phyloP scores from a whole-genome alignment of 2,888 invertebrate genomes.

The Drosophila leonis region DNA sequence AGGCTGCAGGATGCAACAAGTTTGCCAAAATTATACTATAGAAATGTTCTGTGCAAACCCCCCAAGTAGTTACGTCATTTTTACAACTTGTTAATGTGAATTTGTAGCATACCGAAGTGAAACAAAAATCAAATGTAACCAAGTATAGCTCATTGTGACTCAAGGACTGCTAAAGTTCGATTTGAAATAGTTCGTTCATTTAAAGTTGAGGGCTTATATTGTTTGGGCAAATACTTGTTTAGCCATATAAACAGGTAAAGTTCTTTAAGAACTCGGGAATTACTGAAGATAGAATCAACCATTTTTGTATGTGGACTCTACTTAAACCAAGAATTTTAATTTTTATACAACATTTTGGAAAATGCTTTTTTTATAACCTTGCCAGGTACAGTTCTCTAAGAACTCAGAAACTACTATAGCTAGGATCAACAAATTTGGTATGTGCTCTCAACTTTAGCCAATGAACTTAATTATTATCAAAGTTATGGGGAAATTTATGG shows the following conservation, averaged over 20 bases:
- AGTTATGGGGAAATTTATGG: background rate
- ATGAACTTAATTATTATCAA: background rate
- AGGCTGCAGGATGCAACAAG: background rate
- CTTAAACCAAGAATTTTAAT: too few relatives aligned
- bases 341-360: background rate
- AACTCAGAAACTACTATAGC: background rate
- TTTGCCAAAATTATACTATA: constrained; percentile 3
- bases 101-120: constrained; percentile 2
- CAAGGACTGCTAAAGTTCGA: background rate
- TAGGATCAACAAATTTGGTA: background rate
- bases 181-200: background rate
- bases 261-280: background rate
- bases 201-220: too few relatives aligned
- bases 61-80: background rate
- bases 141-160: background rate
- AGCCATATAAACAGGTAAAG: background rate
- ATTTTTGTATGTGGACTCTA: background rate
- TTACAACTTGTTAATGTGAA: background rate
- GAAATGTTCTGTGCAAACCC: background rate
- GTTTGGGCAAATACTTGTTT: background rate
- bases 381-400: background rate
- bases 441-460: background rate
- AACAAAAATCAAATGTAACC: constrained; percentile 26
- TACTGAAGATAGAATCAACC: too few relatives aligned
- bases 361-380: background rate